Evolutionary conservation across 1,140 invertebrate genomes (phyloP).

Genomic region (Drosophila ironensis): DNA sequence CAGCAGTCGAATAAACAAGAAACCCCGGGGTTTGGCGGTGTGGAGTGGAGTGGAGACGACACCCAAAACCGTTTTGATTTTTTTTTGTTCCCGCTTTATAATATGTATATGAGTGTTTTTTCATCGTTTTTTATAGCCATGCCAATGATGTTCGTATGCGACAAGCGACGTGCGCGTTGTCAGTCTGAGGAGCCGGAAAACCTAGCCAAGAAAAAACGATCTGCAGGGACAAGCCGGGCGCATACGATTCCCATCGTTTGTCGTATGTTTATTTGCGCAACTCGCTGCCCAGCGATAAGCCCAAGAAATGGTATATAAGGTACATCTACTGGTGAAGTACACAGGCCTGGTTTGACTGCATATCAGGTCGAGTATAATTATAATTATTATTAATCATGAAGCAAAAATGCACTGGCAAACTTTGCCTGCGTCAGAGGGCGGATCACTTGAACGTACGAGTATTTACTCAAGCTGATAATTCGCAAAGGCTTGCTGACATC

Average conservation of each 20-base stretch:
- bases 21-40: not conserved
- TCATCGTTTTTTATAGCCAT: slow-evolving; percentile 26
- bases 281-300: slow-evolving; percentile 21
- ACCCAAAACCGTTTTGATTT: slow-evolving; percentile 24
- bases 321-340: not conserved
- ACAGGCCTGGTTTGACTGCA: slow-evolving; percentile 35
- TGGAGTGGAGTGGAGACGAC: not conserved
- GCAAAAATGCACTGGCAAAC: slow-evolving; percentile 35
- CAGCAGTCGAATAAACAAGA: slow-evolving; percentile 32
- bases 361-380: slow-evolving; percentile 23
- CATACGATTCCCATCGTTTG: slow-evolving; percentile 23
- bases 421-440: slow-evolving; percentile 27
- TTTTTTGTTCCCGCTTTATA: not conserved
- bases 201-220: slow-evolving; percentile 30
- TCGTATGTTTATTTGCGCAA: slow-evolving; percentile 30
- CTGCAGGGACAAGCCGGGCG: slow-evolving; percentile 6
- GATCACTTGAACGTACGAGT: slow-evolving; percentile 4
- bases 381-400: slow-evolving; percentile 48
- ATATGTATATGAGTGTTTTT: not conserved
- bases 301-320: slow-evolving; percentile 1
- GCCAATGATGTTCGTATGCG: slow-evolving; percentile 10
- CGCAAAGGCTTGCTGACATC: not conserved
- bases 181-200: not conserved
- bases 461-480: slow-evolving; percentile 21
- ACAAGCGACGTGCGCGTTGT: slow-evolving; percentile 31